phyloP scores from a whole-genome alignment of 2,888 invertebrate species.

The Rhagium mordax region DNA sequence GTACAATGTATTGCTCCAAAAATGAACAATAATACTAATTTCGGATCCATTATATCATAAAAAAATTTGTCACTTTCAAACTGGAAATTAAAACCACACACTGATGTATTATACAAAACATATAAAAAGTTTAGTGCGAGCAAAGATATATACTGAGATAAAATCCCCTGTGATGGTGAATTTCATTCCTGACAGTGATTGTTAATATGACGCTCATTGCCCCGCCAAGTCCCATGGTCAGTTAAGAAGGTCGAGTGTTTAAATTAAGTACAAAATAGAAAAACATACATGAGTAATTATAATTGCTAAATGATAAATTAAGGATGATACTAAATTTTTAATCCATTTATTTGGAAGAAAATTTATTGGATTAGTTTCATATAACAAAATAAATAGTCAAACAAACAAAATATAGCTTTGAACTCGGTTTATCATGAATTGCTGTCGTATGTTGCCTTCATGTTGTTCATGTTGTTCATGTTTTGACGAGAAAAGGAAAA shows the following conservation, averaged over 20 bases:
- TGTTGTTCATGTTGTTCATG: too few relatives aligned
- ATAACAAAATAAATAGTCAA: neutral
- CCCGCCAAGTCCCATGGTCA: conserved; percentile 43
- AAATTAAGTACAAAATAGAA: conserved; percentile 27
- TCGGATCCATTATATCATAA: neutral
- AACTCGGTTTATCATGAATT: too few relatives aligned
- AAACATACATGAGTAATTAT: conserved; percentile 28
- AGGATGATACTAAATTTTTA: neutral
- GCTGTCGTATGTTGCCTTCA: too few relatives aligned
- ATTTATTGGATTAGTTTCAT: neutral
- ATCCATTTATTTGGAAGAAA: neutral
- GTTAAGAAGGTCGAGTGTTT: conserved; percentile 38
- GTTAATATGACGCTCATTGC: conserved; percentile 38
- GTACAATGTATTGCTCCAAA: neutral
- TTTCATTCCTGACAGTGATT: conserved; percentile 36
- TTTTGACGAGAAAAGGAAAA: too few relatives aligned
- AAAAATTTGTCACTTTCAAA: neutral
- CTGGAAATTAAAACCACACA: neutral
- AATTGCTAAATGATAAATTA: neutral
- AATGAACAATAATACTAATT: neutral
- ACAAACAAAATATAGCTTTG: too few relatives aligned
- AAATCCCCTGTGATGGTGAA: conserved; percentile 31
- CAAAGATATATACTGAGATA: conserved; percentile 23
- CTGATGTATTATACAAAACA: neutral
- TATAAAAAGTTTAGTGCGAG: conserved; percentile 1